Evolutionary conservation across 2,797 vertebrate genomes (phyloP), one percentile per base, ranked within the genome.

Genomic region (Poeciliopsis turneri): DNA sequence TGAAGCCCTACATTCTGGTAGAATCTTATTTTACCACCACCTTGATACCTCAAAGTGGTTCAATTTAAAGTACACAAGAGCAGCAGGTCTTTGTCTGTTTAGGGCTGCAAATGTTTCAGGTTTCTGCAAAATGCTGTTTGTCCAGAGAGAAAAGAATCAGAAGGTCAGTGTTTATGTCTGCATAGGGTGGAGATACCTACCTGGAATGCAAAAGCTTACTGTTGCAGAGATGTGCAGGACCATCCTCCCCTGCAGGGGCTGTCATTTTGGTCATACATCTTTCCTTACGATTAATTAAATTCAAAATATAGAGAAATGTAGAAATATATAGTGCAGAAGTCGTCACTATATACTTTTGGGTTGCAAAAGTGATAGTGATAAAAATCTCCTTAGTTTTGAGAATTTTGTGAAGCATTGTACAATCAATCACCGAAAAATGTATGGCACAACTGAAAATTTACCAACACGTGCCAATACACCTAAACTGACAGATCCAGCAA

Each of bases 191-290:
- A 88, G 82, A 89, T 89, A 77, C 47, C 72, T 76, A 84, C 79
- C 76, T 86, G 81, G 76, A 86, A 74, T 46, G 64, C 84, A 75
- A 79, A 75, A 75, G 82, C 80, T 85, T 49, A 92, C 91, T 92
- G 90, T 92, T 92, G 85, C 87, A 92, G 77, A 75, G 69, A 78
- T 72, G 78, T 78, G 43, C 69, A 46, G 59, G 49, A 70, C 80
- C 75, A 49, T 75, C 78, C 74, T 82, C 79, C 85, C 82, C 74
- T 78, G 61, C 36, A 79, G 9, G 5, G 46, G 30, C 49, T 47
- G 4, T 53, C 55, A 23, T 69, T 64, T 55, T 77, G 53, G 43
- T 64, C 25, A 55, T 28, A 84, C 70, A 75, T 4, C 75, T 20
- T 20, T 79, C 70, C 41, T 75, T 75, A 7, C 7, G 15, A 76